Base-by-base conservation (phyloP, 2,888 invertebrate species). In the Enchytraeus crypticus region DNA sequence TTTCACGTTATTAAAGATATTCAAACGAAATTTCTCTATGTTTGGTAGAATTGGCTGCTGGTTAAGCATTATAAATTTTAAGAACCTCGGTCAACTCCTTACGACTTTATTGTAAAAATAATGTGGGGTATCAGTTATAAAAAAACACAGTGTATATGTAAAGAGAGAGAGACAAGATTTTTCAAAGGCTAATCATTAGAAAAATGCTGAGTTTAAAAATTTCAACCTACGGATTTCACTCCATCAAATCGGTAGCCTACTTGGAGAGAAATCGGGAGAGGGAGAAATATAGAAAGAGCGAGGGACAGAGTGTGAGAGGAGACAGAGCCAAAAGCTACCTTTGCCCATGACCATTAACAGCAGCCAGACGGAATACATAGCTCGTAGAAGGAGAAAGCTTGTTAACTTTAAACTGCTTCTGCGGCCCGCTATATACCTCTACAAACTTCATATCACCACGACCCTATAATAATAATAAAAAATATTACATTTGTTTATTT, bases 341-440 rank as follows among this genome's bases (percentile, higher is more conserved):
- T 47, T 59, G 65, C 8, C 65, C 92, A 71, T 85, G 83, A 71
- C 87, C 87, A 79, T 92, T 92, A 62, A 88, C 84, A 68, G 90
- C 91, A 47, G 88, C 87, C 71, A 92, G 79, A 57, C 92, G 86
- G 81, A 92, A 90, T 64, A 85, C 84, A 79, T 92, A 91, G 62
- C 85, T 81, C 2, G 90, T 89, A 68, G 89, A 87, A 34, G 90
- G 85, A 68, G 85, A 85, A 64, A 92, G 83, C 75, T 88, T 87
- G 71, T 84, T 83, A 62, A 89, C 83, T 68, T 86, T 86, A 78
- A 86, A 87, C 74, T 89, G 88, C 72, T 87, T 87, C 63, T 85
- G 85, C 75, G 86, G 84, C 62, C 88, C 87, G 67, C 84, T 85
- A 69, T 86, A 85, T 51, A 88, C 81, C 78, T 90, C 90, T 1